Conservation (phyloP, 2,888 invertebrate species). For the Brachynemurus nebulosus region DNA sequence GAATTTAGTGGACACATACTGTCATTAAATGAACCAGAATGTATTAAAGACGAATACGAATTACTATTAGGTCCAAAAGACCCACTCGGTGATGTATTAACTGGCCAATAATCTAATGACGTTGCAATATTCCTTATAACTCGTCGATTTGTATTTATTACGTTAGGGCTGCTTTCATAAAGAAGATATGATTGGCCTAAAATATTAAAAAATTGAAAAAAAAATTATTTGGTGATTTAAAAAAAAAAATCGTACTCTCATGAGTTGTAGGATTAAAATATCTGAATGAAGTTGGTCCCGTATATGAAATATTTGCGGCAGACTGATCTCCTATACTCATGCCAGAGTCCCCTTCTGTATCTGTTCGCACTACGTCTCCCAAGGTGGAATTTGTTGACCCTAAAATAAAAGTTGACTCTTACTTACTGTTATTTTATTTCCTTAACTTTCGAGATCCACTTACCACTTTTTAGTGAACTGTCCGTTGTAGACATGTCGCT, state of each 20-base stretch:
- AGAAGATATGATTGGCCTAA: no score
- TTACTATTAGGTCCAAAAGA: background rate
- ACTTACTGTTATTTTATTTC: no score
- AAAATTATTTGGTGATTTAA: no score
- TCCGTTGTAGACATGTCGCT: background rate
- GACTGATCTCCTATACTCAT: slow-evolving; percentile 4
- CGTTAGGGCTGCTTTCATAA: no score
- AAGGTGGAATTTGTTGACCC: no score
- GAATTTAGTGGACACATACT: slow-evolving; percentile 17
- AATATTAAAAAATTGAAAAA: no score
- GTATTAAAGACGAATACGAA: slow-evolving; percentile 4
- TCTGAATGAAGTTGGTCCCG: slow-evolving; percentile 6
- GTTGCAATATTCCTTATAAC: slow-evolving; percentile 39
- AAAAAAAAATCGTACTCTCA: no score
- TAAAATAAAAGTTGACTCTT: background rate
- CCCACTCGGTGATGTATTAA: slow-evolving; percentile 21
- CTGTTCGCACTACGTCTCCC: slow-evolving; percentile 4
- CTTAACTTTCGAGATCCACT: no score
- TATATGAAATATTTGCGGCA: background rate
- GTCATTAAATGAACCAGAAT: slow-evolving; percentile 9
- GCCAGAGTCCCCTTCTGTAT: slow-evolving; percentile 7
- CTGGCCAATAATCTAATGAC: slow-evolving; percentile 35
- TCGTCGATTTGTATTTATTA: slow-evolving; percentile 26
- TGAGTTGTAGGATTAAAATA: no score
- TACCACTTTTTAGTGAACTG: background rate